Evolutionary conservation across 2,888 invertebrate genomes (phyloP).

Genomic region (Abrostola tripartita): DNA sequence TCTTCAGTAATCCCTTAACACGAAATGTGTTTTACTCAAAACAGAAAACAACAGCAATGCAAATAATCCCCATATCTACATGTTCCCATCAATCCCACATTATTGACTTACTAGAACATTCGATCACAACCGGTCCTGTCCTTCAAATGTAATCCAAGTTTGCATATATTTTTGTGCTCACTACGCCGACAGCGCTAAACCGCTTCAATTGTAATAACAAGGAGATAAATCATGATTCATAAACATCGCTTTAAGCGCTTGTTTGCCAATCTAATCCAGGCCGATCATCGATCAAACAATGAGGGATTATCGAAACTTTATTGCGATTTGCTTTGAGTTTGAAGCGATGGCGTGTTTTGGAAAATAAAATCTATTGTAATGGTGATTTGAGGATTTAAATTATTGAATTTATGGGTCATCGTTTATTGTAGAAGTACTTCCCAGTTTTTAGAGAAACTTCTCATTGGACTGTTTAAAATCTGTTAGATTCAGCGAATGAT

Average conservation of each 20-base stretch:
- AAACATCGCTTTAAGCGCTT: conserved; percentile 49
- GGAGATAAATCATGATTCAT: conserved; percentile 49
- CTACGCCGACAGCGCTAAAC: conserved; percentile 34
- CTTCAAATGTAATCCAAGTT: conserved; percentile 48
- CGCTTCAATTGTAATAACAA: conserved; percentile 46
- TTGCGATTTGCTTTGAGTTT: conserved; percentile 38
- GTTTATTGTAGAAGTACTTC: conserved; percentile 17
- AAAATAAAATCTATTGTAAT: conserved; percentile 25
- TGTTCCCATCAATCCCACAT: conserved; percentile 18
- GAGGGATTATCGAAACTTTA: conserved; percentile 55
- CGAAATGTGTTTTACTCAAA: too few relatives aligned
- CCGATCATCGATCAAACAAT: conserved; percentile 60
- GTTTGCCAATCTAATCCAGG: conserved; percentile 49
- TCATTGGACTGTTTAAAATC: too few relatives aligned
- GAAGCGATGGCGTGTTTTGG: conserved; percentile 22
- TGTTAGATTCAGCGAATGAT: too few relatives aligned
- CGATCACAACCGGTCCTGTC: conserved; percentile 19
- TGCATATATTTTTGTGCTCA: conserved; percentile 44
- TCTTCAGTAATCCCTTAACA: too few relatives aligned
- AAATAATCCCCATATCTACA: conserved; percentile 9
- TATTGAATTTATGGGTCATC: conserved; percentile 3
- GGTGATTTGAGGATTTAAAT: conserved; percentile 17
- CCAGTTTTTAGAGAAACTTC: conserved; percentile 2
- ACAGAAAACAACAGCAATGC: not conserved
- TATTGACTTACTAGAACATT: conserved; percentile 34